Base-by-base conservation (phyloP, 2,888 invertebrate genomes). In the Eudasyphora cyanicolor region DNA sequence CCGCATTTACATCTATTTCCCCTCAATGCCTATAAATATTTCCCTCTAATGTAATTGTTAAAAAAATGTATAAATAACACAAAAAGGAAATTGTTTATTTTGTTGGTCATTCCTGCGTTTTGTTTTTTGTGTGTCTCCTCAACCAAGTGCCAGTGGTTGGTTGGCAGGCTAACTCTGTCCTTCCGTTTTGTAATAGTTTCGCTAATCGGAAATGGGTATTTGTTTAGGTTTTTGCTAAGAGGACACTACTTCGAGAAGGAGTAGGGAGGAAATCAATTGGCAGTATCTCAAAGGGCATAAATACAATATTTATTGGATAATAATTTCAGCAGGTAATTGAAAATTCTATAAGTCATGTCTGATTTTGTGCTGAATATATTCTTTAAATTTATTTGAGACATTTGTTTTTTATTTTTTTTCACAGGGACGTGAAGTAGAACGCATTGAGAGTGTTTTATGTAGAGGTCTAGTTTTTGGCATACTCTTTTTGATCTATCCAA, bases 81-180 rank as follows among this genome's bases (percentile, higher is more conserved):
- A 51, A 35, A 75, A 54, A 78, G 78, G 75, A 78, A 78, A 78
- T 82, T 71, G 70, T 77, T 82, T 60, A 38, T 76, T 57, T 74
- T 38, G 62, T 62, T 62, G 17, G n/a, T 35, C 32, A 62, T 54
- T 54, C 21, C 12, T 24, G 24, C 21, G 54, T 19, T 54, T 54
- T 54, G n/a, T n/a, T n/a, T n/a, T n/a, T n/a, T n/a, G n/a, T n/a
- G n/a, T 17, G 24, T 54, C 19, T 54, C 54, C 0, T 54, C 24
- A 21, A 54, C 54, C 54, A 19, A n/a, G n/a, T n/a, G n/a, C n/a
- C 54, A 54, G n/a, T n/a, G 19, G 17, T 24, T 19, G 54, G 24
- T 21, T 17, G 19, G 19, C 19, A 21, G 17, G 5, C 19, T 10
- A 19, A 2, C 8, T 54, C 24, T 2, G 24, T 19, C 54, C 24